phyloP scores from a whole-genome alignment of 2,797 vertebrate species.

The Salmo trutta region DNA sequence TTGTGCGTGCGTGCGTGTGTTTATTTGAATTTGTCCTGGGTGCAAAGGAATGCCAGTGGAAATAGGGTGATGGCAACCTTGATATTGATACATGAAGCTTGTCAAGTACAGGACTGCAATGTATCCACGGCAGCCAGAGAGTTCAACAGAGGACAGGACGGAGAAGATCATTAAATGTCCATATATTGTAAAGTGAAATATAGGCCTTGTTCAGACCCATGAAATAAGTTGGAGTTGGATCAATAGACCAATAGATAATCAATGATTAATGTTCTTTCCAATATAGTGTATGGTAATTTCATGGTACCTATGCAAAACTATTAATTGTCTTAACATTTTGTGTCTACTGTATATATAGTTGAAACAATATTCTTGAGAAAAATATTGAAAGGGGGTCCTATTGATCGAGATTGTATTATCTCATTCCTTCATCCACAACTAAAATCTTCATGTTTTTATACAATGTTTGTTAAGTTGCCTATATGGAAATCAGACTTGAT shows the following conservation, averaged over 20 bases:
- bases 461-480: no score
- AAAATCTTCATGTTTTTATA: background rate
- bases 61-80: background rate
- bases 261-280: background rate
- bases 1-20: background rate
- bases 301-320: no score
- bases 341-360: no score
- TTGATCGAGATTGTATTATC: background rate
- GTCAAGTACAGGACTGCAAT: no score
- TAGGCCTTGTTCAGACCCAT: background rate
- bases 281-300: no score
- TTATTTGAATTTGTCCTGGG: background rate
- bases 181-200: background rate
- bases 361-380: no score
- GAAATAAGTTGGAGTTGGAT: background rate
- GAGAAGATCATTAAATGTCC: background rate
- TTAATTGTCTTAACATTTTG: no score
- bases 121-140: background rate
- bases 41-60: background rate
- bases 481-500: no score
- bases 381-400: background rate
- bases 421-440: background rate
- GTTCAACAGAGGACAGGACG: background rate
- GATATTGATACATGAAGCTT: background rate
- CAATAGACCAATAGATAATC: background rate